Percentiles rank a stretch among this genome's conserved stretches.
These are phyloP conservation scores for Polyploca ridens DNA, from an alignment of 2,888 invertebrate genomes.

Conservation along the genomic window DNA sequence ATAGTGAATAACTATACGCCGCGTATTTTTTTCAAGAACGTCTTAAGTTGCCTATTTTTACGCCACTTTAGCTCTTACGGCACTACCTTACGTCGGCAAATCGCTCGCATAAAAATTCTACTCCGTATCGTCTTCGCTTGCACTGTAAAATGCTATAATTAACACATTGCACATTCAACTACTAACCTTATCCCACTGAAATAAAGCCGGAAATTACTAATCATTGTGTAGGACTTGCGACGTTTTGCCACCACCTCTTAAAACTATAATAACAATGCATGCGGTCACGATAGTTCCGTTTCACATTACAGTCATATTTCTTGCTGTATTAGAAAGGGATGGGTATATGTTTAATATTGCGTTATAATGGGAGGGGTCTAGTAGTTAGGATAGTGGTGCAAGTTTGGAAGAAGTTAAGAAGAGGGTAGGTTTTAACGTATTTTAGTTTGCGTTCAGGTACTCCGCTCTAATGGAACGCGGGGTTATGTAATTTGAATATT, in stretches of 20 bases:
- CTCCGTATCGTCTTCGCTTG: conserved; percentile 59
- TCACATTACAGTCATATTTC: conserved; percentile 50
- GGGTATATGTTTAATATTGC: conserved; percentile 41
- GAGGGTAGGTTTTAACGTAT: conserved; percentile 80
- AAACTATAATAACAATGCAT: conserved; percentile 81
- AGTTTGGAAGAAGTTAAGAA: conserved; percentile 81
- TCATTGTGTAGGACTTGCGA: conserved; percentile 23
- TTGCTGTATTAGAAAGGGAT: conserved; percentile 52
- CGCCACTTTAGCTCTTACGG: conserved; percentile 81
- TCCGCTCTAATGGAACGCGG: conserved; percentile 43
- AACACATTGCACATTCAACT: conserved; percentile 14
- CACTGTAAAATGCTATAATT: conserved; percentile 36
- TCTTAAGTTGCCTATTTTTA: conserved; percentile 81
- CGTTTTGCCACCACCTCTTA: conserved; percentile 31
- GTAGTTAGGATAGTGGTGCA: conserved; percentile 76
- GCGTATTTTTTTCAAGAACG: conserved; percentile 79
- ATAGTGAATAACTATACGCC: conserved; percentile 79
- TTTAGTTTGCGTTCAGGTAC: conserved; percentile 61
- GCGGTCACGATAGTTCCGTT: conserved; percentile 61
- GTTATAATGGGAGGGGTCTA: conserved; percentile 60
- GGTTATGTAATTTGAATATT: conserved; percentile 58
- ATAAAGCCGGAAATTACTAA: conserved; percentile 30
- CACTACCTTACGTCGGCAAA: conserved; percentile 76
- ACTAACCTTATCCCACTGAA: rapidly evolving
- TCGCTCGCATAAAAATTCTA: conserved; percentile 82